Evolutionary conservation across 2,888 invertebrate species (phyloP).

Genomic region (Leptopilina drosophilae): DNA sequence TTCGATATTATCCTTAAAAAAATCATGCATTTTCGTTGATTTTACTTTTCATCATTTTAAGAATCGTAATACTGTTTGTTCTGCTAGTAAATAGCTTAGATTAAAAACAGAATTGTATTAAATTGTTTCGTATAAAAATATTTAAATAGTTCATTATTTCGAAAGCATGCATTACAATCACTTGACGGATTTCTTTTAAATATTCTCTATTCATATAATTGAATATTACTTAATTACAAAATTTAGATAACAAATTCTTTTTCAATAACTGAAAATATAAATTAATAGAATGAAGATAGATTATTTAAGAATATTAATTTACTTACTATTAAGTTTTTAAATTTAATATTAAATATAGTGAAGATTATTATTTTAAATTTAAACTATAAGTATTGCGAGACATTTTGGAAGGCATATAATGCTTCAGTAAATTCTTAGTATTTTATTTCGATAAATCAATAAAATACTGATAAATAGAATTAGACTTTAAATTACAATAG

Average conservation of each 20-base stretch:
- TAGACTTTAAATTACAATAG: neutral
- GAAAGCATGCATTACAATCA: too few relatives aligned
- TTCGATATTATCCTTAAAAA: neutral
- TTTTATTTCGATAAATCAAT: neutral
- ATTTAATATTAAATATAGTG: neutral
- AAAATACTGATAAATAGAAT: conserved; percentile 18
- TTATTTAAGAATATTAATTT: neutral
- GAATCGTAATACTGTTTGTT: neutral
- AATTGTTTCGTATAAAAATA: too few relatives aligned
- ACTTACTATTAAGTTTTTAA: neutral
- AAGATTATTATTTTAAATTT: neutral
- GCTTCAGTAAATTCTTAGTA: neutral
- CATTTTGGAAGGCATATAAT: neutral
- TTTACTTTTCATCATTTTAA: neutral
- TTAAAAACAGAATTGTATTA: neutral
- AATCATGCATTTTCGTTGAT: neutral
- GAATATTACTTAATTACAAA: too few relatives aligned
- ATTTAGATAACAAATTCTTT: too few relatives aligned
- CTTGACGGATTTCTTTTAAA: too few relatives aligned
- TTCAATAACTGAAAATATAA: too few relatives aligned
- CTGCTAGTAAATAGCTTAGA: neutral
- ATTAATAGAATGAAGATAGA: too few relatives aligned
- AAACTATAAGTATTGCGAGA: neutral
- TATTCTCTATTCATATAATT: too few relatives aligned
- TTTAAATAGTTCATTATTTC: too few relatives aligned